phyloP scores from a whole-genome alignment of 2,113 vertebrate genomes.

The Lutjanus erythropterus region DNA sequence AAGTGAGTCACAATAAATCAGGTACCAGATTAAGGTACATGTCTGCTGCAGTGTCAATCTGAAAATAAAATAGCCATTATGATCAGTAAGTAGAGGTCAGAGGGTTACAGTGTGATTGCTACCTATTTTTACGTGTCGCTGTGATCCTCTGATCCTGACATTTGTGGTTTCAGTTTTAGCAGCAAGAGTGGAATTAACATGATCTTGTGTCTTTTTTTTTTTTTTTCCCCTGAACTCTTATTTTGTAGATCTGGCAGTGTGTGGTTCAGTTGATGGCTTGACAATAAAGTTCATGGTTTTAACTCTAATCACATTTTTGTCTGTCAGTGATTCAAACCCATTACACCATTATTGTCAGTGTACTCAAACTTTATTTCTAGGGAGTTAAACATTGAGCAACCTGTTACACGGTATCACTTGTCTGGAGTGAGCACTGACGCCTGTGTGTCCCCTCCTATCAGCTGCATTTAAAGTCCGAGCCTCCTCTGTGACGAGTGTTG shows the following conservation, averaged over 20 bases:
- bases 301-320: neutral
- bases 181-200: neutral
- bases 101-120: neutral
- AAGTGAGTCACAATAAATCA: neutral
- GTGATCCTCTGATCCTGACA: neutral
- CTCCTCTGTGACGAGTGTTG: neutral
- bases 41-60: neutral
- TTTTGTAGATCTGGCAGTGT: neutral
- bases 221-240: neutral
- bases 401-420: neutral
- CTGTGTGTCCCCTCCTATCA: neutral
- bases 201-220: too few species aligned
- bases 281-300: slow-evolving; percentile 25
- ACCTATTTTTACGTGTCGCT: neutral
- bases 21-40: neutral
- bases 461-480: neutral
- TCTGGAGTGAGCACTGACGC: neutral
- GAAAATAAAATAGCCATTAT: neutral
- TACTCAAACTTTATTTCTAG: neutral
- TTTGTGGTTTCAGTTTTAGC: slow-evolving; percentile 3
- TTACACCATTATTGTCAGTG: neutral
- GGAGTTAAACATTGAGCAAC: neutral
- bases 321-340: neutral
- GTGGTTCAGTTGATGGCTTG: neutral
- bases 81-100: neutral